Conservation (phyloP, 2,113 vertebrate species). For the Tonatia bakeri region DNA sequence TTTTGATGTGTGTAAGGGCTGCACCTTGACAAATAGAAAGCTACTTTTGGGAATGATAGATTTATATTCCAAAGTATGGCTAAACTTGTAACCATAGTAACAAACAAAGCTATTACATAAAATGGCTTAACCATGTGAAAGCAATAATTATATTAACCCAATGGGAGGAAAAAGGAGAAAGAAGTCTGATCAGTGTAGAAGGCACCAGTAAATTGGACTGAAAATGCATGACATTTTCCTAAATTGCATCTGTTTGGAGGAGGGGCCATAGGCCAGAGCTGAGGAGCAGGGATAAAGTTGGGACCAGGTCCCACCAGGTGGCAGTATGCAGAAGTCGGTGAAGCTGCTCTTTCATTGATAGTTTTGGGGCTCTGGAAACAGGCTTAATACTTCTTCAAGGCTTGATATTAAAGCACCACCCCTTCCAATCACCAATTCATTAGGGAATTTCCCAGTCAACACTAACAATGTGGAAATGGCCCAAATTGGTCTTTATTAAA, state of each 20-base stretch:
- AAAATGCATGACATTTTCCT: slow-evolving; percentile 54
- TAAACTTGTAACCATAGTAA: slow-evolving; percentile 43
- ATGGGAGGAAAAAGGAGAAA: slow-evolving; percentile 44
- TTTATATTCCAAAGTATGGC: not conserved
- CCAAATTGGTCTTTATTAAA: slow-evolving; percentile 51
- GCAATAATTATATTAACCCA: slow-evolving; percentile 52
- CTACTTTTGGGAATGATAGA: not conserved
- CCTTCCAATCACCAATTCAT: not conserved
- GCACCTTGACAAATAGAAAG: not conserved
- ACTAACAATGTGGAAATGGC: slow-evolving; percentile 34
- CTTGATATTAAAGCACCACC: not conserved
- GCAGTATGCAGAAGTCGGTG: slow-evolving; percentile 66
- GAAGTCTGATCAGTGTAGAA: slow-evolving; percentile 27
- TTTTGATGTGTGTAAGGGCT: not conserved
- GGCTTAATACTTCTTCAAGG: not conserved
- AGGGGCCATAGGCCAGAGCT: not conserved
- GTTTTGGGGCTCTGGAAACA: not conserved
- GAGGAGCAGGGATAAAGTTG: not conserved
- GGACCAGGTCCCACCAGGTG: slow-evolving; percentile 71
- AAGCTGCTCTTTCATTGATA: not conserved
- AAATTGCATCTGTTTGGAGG: not conserved
- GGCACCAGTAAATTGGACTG: slow-evolving; percentile 44
- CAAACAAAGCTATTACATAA: slow-evolving; percentile 49
- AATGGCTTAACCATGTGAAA: slow-evolving; percentile 58
- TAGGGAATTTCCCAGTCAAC: slow-evolving; percentile 54